Evolutionary conservation across 2,888 invertebrate species (phyloP).

Genomic region (Sicus ferrugineus): DNA sequence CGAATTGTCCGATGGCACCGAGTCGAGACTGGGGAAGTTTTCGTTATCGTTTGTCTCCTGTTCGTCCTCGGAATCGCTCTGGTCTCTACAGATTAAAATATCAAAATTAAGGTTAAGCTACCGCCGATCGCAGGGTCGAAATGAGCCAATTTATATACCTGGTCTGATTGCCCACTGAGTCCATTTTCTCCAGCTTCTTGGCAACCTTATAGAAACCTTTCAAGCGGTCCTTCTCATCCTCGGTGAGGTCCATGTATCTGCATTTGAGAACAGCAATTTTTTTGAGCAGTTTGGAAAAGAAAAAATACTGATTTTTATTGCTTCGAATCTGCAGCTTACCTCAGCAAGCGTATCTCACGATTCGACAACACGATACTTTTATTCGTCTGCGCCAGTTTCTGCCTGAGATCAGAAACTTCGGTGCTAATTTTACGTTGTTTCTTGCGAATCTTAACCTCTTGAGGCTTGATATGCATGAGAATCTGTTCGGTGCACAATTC

Average conservation of each 20-base stretch:
- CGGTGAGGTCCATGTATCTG: constrained; percentile 87
- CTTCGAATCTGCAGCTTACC: constrained; percentile 67
- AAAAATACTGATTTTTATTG: background rate
- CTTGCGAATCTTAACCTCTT: constrained; percentile 85
- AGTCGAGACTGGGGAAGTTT: constrained; percentile 79
- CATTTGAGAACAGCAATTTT: constrained; percentile 8
- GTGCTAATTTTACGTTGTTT: constrained; percentile 90
- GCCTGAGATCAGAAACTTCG: constrained; percentile 86
- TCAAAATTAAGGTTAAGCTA: no score
- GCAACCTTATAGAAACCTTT: constrained; percentile 89
- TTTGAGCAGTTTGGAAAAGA: background rate
- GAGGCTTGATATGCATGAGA: constrained; percentile 83
- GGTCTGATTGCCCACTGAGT: constrained; percentile 77
- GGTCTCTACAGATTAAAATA: constrained; percentile 66
- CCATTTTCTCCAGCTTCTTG: constrained; percentile 88
- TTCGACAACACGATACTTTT: constrained; percentile 91
- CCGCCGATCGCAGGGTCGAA: no score
- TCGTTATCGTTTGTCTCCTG: constrained; percentile 76
- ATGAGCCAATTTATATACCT: constrained; percentile 64
- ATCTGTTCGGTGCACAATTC: constrained; percentile 90
- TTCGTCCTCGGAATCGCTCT: constrained; percentile 78
- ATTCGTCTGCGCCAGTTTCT: constrained; percentile 80
- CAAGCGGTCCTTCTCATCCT: constrained; percentile 90
- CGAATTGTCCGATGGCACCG: constrained; percentile 78
- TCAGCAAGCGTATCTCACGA: constrained; percentile 85